Percentiles rank a stretch among this genome's conserved stretches.
phyloP scores from a whole-genome alignment of 2,888 invertebrate species.

The Dugesia japonica region DNA sequence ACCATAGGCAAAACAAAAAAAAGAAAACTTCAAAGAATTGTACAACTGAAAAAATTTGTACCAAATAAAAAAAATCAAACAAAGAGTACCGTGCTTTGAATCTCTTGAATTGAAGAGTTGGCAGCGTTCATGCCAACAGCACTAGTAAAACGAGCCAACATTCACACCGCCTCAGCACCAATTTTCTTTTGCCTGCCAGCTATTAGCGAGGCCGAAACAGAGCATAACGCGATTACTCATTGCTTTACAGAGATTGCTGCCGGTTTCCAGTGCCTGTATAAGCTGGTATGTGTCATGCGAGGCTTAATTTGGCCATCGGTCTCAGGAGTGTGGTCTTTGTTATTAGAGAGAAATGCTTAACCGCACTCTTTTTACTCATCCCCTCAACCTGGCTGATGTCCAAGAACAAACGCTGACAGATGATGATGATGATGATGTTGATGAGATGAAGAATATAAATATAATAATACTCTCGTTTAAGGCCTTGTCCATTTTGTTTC shows the following conservation, averaged over 20 bases:
- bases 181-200: neutral
- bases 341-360: neutral
- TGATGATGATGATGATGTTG: too few relatives aligned
- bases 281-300: slow-evolving; percentile 16
- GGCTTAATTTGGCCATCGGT: slow-evolving; percentile 20
- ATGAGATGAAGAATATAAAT: neutral
- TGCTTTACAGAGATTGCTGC: neutral
- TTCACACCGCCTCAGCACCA: slow-evolving; percentile 15
- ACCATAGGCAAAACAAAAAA: neutral
- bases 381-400: slow-evolving; percentile 13
- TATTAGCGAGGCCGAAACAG: neutral
- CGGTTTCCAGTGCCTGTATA: neutral
- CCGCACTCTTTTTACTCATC: slow-evolving; percentile 10
- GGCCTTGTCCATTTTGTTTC: neutral
- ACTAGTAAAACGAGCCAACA: neutral
- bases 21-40: neutral
- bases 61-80: slow-evolving; percentile 2
- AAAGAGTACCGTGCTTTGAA: neutral
- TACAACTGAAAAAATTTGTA: neutral
- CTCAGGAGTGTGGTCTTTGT: slow-evolving; percentile 20
- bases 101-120: neutral
- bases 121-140: slow-evolving; percentile 11
- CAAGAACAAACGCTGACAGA: slow-evolving; percentile 1
- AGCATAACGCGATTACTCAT: neutral
- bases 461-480: neutral